Conservation (phyloP, 1,140 invertebrate species). For the Anastrepha obliqua region DNA sequence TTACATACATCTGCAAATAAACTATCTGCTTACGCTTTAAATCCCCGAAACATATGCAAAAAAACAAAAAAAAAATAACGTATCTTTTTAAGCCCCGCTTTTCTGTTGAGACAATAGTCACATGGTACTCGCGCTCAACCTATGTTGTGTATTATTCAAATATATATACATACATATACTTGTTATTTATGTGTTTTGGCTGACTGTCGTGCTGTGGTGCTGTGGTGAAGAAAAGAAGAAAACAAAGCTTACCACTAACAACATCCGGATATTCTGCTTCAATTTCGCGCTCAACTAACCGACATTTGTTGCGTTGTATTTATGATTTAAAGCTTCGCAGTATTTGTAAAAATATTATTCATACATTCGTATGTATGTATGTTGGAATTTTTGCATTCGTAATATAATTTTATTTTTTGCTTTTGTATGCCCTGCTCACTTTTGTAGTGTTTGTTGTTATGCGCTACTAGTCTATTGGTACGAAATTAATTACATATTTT, state of each 20-base stretch:
- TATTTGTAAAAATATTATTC: slow-evolving; percentile 59
- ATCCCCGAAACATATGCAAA: neutral
- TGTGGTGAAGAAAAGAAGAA: neutral
- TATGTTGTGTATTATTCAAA: neutral
- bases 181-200: neutral
- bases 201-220: neutral
- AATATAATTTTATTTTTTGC: neutral
- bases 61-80: neutral
- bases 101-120: neutral
- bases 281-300: slow-evolving; percentile 40
- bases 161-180: neutral
- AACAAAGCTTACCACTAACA: slow-evolving; percentile 4
- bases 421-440: slow-evolving; percentile 29
- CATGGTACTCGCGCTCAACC: neutral
- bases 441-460: neutral
- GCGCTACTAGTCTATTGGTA: neutral
- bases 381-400: slow-evolving; percentile 25
- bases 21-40: slow-evolving; percentile 35
- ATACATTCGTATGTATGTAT: neutral
- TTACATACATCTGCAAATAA: neutral
- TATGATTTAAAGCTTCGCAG: slow-evolving; percentile 72
- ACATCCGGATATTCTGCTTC: slow-evolving; percentile 14
- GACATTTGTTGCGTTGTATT: slow-evolving; percentile 9
- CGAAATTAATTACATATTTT: neutral
- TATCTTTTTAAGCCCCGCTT: slow-evolving; percentile 34